Conservation (phyloP, 2,113 vertebrate species). For the Trichomycterus rosablanca region DNA sequence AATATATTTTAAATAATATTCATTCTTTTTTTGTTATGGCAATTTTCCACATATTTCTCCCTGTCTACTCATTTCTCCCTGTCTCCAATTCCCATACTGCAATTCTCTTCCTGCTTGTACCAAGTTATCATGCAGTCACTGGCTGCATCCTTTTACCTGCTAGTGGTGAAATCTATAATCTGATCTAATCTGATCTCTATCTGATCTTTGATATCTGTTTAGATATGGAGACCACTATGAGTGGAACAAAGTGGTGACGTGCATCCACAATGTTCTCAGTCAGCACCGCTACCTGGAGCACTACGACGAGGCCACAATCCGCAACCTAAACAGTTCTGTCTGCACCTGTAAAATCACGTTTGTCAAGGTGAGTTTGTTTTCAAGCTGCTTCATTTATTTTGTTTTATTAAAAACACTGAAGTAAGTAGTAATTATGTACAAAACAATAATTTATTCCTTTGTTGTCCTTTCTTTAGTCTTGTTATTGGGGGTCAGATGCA, state of each 20-base stretch:
- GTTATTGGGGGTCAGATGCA: conserved; percentile 76
- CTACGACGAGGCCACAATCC: conserved; percentile 91
- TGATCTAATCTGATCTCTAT: too few relatives aligned
- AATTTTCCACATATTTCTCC: too few relatives aligned
- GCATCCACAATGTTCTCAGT: conserved; percentile 95
- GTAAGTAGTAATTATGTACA: too few relatives aligned
- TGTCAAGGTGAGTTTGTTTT: conserved; percentile 76
- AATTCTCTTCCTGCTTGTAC: too few relatives aligned
- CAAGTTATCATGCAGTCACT: too few relatives aligned
- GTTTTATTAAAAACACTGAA: too few relatives aligned
- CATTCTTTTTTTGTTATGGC: too few relatives aligned
- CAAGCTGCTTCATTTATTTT: neutral
- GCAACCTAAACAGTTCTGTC: conserved; percentile 72
- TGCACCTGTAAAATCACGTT: conserved; percentile 94
- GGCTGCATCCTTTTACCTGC: too few relatives aligned
- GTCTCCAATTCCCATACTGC: too few relatives aligned
- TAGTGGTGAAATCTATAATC: too few relatives aligned
- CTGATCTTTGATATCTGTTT: conserved; percentile 16
- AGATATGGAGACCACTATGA: conserved; percentile 90
- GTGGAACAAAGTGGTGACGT: conserved; percentile 98
- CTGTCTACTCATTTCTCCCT: too few relatives aligned
- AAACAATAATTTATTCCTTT: neutral
- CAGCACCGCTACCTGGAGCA: conserved; percentile 97
- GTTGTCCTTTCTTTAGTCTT: conserved; percentile 56
- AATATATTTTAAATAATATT: too few relatives aligned